Conservation (phyloP, 2,113 vertebrate genomes). For the Heteronetta atricapilla region DNA sequence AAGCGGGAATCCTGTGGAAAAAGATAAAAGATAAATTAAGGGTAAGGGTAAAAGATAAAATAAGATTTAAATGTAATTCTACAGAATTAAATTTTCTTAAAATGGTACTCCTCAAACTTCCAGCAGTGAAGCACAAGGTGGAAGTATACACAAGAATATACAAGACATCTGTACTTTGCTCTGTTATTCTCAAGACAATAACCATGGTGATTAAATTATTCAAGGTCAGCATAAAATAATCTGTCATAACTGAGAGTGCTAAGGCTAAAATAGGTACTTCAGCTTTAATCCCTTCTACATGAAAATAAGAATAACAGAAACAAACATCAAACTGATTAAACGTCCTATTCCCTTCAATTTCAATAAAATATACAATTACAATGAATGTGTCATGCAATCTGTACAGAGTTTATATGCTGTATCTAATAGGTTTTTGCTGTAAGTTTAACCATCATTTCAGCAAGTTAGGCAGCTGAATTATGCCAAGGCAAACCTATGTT, state of each 20-base stretch:
- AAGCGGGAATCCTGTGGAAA: not conserved
- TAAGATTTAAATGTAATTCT: not conserved
- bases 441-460: not conserved
- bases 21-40: not conserved
- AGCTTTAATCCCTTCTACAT: not conserved
- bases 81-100: constrained; percentile 1
- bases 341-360: not conserved
- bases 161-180: not conserved
- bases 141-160: not conserved
- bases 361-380: not conserved
- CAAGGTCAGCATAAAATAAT: not conserved
- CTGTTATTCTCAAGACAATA: not conserved
- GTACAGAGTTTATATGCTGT: not conserved
- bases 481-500: not conserved
- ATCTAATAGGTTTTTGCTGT: not conserved
- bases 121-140: not conserved
- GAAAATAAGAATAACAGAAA: not conserved
- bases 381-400: not conserved
- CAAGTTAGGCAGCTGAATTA: not conserved
- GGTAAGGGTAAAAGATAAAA: not conserved
- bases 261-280: not conserved
- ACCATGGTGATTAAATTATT: not conserved
- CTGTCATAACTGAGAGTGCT: not conserved
- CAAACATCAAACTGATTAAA: not conserved
- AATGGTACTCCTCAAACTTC: not conserved